Evolutionary conservation across 2,113 vertebrate species (phyloP).

Genomic region (Pteronura brasiliensis): DNA sequence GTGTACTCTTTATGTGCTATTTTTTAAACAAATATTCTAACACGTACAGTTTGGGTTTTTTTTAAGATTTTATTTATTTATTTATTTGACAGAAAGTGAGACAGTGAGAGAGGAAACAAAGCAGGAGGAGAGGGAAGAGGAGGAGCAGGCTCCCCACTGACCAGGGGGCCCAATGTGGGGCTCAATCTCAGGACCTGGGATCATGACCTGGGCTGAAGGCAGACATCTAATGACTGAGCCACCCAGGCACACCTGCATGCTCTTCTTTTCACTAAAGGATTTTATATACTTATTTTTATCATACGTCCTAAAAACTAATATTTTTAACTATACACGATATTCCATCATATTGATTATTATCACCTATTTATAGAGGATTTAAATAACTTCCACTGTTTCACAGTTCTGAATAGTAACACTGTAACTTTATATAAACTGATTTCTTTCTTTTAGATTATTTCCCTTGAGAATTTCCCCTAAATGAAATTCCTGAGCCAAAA

Average conservation of each 20-base stretch:
- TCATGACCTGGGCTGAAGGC: too few relatives aligned
- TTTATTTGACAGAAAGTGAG: too few relatives aligned
- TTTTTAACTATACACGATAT: neutral
- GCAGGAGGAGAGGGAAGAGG: too few relatives aligned
- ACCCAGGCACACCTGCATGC: too few relatives aligned
- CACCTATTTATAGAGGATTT: neutral
- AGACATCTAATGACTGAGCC: too few relatives aligned
- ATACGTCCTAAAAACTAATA: neutral
- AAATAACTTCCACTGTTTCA: conserved; percentile 7
- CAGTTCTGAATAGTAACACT: neutral
- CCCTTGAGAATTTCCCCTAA: neutral
- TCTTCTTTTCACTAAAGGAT: neutral
- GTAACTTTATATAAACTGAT: neutral
- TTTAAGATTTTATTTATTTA: too few relatives aligned
- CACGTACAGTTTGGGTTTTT: too few relatives aligned
- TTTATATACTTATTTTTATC: neutral
- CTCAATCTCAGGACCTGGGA: too few relatives aligned
- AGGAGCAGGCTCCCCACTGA: too few relatives aligned
- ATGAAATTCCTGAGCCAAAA: neutral
- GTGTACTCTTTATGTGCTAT: neutral
- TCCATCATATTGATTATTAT: neutral
- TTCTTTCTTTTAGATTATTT: neutral
- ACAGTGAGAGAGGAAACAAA: too few relatives aligned
- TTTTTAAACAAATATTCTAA: neutral
- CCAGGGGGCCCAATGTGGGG: too few relatives aligned